Evolutionary conservation across 2,797 vertebrate species (phyloP), one percentile per base, ranked within the genome.

Genomic region (Platalea minor): DNA sequence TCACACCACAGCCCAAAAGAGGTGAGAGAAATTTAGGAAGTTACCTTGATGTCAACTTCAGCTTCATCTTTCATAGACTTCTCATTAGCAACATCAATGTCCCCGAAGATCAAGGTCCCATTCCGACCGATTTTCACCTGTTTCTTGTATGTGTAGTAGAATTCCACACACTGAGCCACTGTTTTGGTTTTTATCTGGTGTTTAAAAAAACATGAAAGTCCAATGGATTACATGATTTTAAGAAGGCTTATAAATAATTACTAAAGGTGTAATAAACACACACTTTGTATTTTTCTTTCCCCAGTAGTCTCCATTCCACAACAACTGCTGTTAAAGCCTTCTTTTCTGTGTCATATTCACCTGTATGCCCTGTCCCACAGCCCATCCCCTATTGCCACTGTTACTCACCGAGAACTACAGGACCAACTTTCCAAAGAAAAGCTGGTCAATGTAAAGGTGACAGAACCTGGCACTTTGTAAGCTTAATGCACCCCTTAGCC

Each of bases 121-220:
- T 98, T 99, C 85, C 99, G 99, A 78, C 99, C 99, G 26, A 99
- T 98, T 97, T 99, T 99, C 95, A 99, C 99, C 86, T 99, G 99
- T 90, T 99, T 99, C 98, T 99, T 99, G 92, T 99, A 99, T 1
- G 99, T 99, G 95, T 99, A 99, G 97, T 99, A 99, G 96, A 99
- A 99, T 97, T 99, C 99, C 68, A 99, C 99, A 51, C 99, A 99
- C 96, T 99, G 99, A 60, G 99, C 98, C 97, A 99, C 99, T 0
- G 98, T 99, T 98, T 99, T 99, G 63, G 99, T 99, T 97, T 98
- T 98, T 95, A 99, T 99, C 99, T 99, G 96, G 72, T 81, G 37
- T 96, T 95, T 70, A 73, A 70, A 89, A 89, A 89, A 68, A 37
- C 39, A 86, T 8, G 20, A 3, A 54, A 67, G 17, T 83, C 37